Evolutionary conservation across 2,113 vertebrate genomes (phyloP), one percentile per base, ranked within the genome.

Genomic region (Nettapus auritus): DNA sequence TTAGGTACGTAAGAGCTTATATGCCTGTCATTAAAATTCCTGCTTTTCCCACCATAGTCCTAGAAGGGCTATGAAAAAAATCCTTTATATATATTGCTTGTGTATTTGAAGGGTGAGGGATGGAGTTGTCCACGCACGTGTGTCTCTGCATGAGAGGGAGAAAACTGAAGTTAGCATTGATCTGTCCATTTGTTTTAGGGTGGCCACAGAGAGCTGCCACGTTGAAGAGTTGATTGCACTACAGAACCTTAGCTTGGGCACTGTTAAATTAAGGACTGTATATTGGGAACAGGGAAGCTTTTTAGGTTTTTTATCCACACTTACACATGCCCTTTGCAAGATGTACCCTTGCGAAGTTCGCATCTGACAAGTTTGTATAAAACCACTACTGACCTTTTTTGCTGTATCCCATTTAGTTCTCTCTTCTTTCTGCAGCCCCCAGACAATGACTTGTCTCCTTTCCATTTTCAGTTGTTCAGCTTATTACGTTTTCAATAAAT

Each of bases 341-440:
- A 68, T 40, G 18, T 86, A 89, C 82, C 93, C 62, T 90, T 81
- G 77, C 80, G 56, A 81, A 92, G 64, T 92, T 94, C 71, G 74
- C 89, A 82, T 96, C 86, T 96, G 94, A 89, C 16, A 25, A 90
- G 85, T 79, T 97, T 79, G 88, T 94, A 36, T 96, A 91, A 97
- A 98, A 98, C 97, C 98, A 98, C 98, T 98, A 98, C 97, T 98
- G 98, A 98, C 94, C 73, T 97, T 96, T 96, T 90, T 97, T 96
- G 79, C 94, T 95, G 88, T 97, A 95, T 96, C 85, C 85, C 81
- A 75, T 89, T 95, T 89, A 76, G 91, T 85, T 96, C 83, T 70
- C 87, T 89, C 86, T 96, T 96, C 75, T 94, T 96, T 95, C 78
- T 91, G 82, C 73, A 91, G 89, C 42, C 94, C 89, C 63, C 87